Evolutionary conservation across 2,797 vertebrate genomes (phyloP), one percentile per base, ranked within the genome.

Genomic region (Sebastes kiyomatsui): DNA sequence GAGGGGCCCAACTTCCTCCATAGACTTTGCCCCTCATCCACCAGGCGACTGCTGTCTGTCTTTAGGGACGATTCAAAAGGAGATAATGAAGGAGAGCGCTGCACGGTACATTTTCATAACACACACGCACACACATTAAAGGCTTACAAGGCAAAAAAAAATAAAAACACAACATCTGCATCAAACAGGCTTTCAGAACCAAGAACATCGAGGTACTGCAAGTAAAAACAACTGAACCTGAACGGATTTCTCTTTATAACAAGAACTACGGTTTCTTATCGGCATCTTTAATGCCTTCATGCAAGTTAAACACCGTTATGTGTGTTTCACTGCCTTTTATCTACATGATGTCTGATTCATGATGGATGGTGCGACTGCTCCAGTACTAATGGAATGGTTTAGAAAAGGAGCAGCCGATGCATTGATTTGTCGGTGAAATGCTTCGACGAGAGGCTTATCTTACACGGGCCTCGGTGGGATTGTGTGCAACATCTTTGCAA

Each of bases 401-500:
- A 59, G 76, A 90, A 72, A 88, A 84, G 67, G 81, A 85, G 79
- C 66, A 68, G 85, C 81, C 75, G 83, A 75, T 86, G 81, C 61
- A 12, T 16, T 66, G 56, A 71, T 80, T 73, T 76, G 58, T 79
- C 54, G 28, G 68, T 84, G 25, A 90, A 86, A 90, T 77, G 67
- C 60, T 86, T 80, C 55, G 65, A 90, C 46, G 22, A 54, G 80
- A 88, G 67, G 78, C 67, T 52, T 27, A 18, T 55, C 42, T 80
- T 72, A 30, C 59, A 75, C 7, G 14, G 61, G 79, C 84, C 72
- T 81, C 60, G 7, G 27, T 62, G 75, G 79, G 82, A 89, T 70
- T 76, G 75, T 93, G 94, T 94, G 92, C 92, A 95, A 94, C 87
- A 93, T 86, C 90, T 58, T 92, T 88, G 89, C 90, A 92, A 84